Evolutionary conservation across 2,113 vertebrate species (phyloP).

Genomic region (Pitta sordida): DNA sequence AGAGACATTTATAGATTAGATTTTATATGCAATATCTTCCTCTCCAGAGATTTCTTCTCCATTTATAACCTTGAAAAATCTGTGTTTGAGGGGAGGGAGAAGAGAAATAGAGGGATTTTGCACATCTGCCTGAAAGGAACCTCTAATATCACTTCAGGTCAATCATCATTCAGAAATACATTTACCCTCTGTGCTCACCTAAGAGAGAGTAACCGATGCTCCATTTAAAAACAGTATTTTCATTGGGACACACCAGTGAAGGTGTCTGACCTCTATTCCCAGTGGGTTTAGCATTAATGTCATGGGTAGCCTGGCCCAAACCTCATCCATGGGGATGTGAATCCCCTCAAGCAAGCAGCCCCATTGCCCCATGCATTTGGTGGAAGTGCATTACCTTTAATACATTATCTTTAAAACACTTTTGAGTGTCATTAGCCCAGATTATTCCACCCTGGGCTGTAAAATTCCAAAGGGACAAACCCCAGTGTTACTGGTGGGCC

Average conservation of each 20-base stretch:
- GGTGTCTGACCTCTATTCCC: not conserved
- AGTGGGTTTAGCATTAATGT: not conserved
- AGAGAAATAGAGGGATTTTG: not conserved
- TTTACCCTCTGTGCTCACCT: not conserved
- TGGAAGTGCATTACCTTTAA: not conserved
- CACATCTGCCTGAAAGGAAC: not conserved
- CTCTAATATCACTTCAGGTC: not conserved
- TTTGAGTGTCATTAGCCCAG: not conserved
- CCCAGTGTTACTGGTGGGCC: not conserved
- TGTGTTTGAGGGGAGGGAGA: not conserved
- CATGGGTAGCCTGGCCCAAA: not conserved
- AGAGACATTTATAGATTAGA: constrained; percentile 23
- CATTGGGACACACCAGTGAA: not conserved
- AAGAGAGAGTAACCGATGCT: not conserved
- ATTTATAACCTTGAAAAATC: constrained; percentile 30
- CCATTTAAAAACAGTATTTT: not conserved
- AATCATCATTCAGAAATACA: not conserved
- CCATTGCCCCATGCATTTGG: not conserved
- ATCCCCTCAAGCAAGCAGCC: not conserved
- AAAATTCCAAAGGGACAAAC: not conserved
- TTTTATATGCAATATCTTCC: constrained; percentile 37
- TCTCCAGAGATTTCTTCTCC: not conserved
- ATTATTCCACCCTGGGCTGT: accelerated
- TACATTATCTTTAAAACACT: too few species aligned
- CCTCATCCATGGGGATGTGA: not conserved